A percentile compares a stretch with the other conserved stretches of the same genome.
phyloP scores from a whole-genome alignment of 2,888 invertebrate genomes.

The Tuta absoluta region DNA sequence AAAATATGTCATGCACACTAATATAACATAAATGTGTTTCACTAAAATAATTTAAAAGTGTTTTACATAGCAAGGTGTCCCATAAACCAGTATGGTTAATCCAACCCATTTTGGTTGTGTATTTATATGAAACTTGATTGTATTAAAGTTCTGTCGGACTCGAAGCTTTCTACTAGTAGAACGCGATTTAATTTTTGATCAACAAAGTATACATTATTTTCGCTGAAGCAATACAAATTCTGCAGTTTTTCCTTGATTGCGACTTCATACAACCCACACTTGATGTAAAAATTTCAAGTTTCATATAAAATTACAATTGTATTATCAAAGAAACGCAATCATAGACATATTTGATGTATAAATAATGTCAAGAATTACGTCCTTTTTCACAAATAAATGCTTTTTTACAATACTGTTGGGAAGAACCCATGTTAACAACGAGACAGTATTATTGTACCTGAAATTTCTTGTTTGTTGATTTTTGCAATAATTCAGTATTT shows the following conservation, averaged over 20 bases:
- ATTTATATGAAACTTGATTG: conserved; percentile 8
- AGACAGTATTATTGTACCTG: conserved; percentile 14
- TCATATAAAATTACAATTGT: conserved; percentile 14
- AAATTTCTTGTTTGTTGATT: background rate
- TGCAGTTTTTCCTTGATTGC: too few relatives aligned
- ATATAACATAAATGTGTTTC: conserved; percentile 1
- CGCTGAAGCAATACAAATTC: too few relatives aligned
- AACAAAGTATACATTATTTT: too few relatives aligned
- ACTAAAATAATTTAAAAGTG: background rate
- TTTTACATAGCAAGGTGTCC: conserved; percentile 45
- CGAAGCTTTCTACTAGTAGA: too few relatives aligned
- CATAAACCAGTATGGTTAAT: conserved; percentile 59
- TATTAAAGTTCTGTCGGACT: background rate
- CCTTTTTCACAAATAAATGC: conserved; percentile 60
- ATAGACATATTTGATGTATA: conserved; percentile 14
- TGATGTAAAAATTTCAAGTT: background rate
- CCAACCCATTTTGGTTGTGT: conserved; percentile 43
- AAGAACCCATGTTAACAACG: conserved; percentile 49
- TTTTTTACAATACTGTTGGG: conserved; percentile 49
- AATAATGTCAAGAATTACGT: conserved; percentile 43
- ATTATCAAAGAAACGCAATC: conserved; percentile 9
- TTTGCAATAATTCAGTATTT: background rate
- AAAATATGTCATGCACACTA: conserved; percentile 56
- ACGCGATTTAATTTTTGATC: too few relatives aligned
- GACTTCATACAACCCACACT: background rate